Base-by-base conservation (phyloP, 2,113 vertebrate species). In the Acrocephalus arundinaceus region DNA sequence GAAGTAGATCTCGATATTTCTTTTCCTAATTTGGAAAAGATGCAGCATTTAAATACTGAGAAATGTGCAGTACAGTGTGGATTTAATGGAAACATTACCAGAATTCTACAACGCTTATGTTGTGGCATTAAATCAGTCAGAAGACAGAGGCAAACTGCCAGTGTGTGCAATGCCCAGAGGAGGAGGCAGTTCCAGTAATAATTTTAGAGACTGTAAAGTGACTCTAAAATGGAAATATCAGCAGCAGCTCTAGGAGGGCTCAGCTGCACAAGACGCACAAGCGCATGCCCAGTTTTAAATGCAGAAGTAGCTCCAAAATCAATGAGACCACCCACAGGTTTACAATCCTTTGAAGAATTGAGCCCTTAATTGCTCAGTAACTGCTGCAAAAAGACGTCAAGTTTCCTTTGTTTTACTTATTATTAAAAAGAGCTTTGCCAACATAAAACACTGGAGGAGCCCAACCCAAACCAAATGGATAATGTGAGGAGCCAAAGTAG, bases 271-370 rank as follows among this genome's bases (percentile, higher is more conserved):
- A 83, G 67, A 85, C 12, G 48, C 65, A 89, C 27, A 68, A 81
- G 91, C 31, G 13, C 87, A 94, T 94, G 82, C 85, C 30, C 67
- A 46, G 70, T 89, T 94, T 87, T 67, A 93, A 88, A 85, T 25
- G 67, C 51, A 59, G 39, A 63, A 90, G 65, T 20, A 95, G 39
- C 71, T 82, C 84, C 6, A 9, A 81, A 93, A 63, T 90, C 93
- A 92, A 48, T 77, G 86, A 89, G 93, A 94, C 94, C 95, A 96
- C 95, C 83, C 95, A 95, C 91, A 78, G 83, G 24, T 57, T 94
- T 78, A 59, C 48, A 89, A 22, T 81, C 48, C 89, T 92, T 94
- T 92, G 35, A 90, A 93, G 92, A 84, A 72, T 0, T 20, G 73
- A 87, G 66, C 59, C 45, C 63, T 94, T 92, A 96, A 92, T 82